Percentiles rank a stretch among this genome's conserved stretches.
These are phyloP conservation scores for Hafferia zeledoni DNA, from an alignment of 2,797 vertebrate genomes.

Conservation along the genomic window DNA sequence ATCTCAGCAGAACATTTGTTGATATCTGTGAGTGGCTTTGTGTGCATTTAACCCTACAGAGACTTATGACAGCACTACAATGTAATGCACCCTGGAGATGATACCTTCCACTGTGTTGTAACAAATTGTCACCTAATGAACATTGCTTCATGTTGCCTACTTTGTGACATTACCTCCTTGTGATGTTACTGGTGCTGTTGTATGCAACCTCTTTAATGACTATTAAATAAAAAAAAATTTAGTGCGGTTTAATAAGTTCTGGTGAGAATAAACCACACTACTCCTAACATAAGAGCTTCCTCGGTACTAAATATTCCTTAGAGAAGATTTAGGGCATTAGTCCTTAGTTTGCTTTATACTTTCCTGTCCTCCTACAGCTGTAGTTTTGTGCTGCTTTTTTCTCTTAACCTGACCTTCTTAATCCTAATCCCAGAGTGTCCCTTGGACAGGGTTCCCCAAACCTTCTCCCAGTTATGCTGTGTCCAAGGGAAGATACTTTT, in stretches of 20 bases:
- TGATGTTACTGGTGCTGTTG: background rate
- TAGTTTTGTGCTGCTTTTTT: background rate
- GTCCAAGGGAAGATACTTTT: background rate
- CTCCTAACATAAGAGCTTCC: background rate
- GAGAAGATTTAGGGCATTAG: background rate
- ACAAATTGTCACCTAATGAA: background rate
- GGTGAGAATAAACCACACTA: background rate
- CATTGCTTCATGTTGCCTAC: background rate
- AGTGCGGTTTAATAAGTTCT: background rate
- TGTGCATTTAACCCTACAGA: background rate
- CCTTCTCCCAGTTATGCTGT: background rate
- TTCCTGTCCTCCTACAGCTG: background rate
- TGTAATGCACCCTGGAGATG: background rate
- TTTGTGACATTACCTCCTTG: background rate
- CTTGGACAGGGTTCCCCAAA: background rate
- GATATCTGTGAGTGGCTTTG: background rate
- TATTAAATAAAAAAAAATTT: background rate
- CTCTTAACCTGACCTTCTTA: background rate
- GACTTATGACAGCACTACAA: background rate
- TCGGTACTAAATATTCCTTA: background rate
- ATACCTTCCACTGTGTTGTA: background rate
- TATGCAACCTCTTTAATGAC: background rate
- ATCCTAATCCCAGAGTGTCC: background rate
- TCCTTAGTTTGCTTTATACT: background rate
- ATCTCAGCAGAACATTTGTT: background rate